Base-by-base conservation (phyloP, 2,888 invertebrate species). In the Hetaerina titia region DNA sequence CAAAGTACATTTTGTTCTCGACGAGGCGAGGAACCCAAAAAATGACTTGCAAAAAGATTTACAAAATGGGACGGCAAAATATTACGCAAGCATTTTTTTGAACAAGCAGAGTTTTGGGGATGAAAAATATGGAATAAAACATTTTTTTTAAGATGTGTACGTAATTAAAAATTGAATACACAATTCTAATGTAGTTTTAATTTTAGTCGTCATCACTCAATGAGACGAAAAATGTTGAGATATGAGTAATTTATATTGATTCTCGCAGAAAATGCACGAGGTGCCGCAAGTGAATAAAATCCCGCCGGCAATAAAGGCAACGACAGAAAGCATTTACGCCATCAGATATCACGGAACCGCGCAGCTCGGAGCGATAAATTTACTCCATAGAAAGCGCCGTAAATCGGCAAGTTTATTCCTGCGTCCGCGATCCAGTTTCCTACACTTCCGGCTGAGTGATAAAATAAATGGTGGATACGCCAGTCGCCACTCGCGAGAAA, bases 401-500 rank as follows among this genome's bases (percentile, higher is more conserved):
- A 81, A 81, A 81, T 81, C 81, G 81, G 11, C 81, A 81, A 81
- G 31, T 81, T 81, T 81, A 81, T 81, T 81, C 81, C 81, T 31
- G 11, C 69, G 69, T 69, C 69, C 69, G 7, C 19, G 81, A 81
- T 31, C 81, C 81, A 81, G 81, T 81, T 81, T 81, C 81, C 81
- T 31, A 81, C 81, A 81, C 81, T 81, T 81, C 81, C 81, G 81
- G 81, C n/a, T 7, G 81, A 81, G 81, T 81, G 81, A 81, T 81
- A 81, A 81, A 81, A 81, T 81, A 81, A 81, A 81, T 81, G 81
- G 81, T 31, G 81, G 81, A 81, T 81, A 81, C 25, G 81, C 81
- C 81, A 31, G 81, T 31, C 81, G 81, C 81, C 60, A 60, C 60
- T 60, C 60, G 81, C 19, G 81, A 81, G 81, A 81, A 81, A 81